Percentiles rank a stretch among this genome's conserved stretches.
These are phyloP conservation scores for Ophiodon elongatus DNA, from an alignment of 2,113 vertebrate genomes.

Conservation along the genomic window DNA sequence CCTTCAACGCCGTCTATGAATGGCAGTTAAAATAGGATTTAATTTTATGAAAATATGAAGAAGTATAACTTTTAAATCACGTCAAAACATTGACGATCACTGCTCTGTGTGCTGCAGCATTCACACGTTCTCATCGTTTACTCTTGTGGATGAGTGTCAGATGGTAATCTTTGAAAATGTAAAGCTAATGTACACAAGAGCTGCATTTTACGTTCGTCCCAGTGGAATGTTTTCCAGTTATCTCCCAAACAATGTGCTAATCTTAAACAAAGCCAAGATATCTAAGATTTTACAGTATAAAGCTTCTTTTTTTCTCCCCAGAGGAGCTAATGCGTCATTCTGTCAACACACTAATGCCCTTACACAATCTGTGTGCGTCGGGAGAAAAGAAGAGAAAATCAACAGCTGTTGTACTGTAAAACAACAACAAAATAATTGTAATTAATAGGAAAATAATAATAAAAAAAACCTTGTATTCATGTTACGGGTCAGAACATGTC, in stretches of 20 bases:
- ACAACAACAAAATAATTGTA: background rate
- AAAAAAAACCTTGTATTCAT: background rate
- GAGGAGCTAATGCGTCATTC: conserved; percentile 49
- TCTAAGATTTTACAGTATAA: conserved; percentile 36
- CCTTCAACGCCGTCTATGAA: too few relatives aligned
- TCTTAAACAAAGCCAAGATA: conserved; percentile 51
- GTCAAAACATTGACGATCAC: background rate
- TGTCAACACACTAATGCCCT: conserved; percentile 38
- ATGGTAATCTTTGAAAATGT: background rate
- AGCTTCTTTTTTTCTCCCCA: conserved; percentile 24
- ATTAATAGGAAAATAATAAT: background rate
- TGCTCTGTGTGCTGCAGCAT: background rate
- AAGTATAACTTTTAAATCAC: background rate
- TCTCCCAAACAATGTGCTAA: conserved; percentile 10
- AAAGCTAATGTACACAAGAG: background rate
- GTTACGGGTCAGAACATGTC: background rate
- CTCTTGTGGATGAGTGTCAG: background rate
- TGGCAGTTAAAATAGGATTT: background rate
- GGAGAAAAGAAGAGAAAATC: background rate
- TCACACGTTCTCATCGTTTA: background rate
- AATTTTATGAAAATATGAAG: background rate
- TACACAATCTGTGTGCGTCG: conserved; percentile 17
- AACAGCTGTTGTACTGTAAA: background rate
- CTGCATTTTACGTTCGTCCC: background rate
- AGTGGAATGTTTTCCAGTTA: background rate